Percentiles rank a stretch among this genome's conserved stretches.
Conservation (phyloP, 2,888 invertebrate genomes). For the Cosmia pyralina region DNA sequence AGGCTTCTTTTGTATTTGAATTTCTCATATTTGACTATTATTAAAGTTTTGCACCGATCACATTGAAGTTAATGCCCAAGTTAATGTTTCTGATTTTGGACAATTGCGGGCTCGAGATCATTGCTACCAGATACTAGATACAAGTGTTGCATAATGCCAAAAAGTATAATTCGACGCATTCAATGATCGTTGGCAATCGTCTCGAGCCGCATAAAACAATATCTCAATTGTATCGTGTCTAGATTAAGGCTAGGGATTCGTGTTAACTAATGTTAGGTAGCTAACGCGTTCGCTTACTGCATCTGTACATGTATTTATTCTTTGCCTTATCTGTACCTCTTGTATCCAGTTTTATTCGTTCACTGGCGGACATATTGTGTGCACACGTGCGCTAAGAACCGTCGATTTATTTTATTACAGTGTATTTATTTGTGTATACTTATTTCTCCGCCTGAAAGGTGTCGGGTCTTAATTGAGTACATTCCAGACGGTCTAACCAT, state of each 20-base stretch:
- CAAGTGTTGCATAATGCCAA: slow-evolving; percentile 30
- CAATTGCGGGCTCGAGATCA: slow-evolving; percentile 60
- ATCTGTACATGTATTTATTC: slow-evolving; percentile 75
- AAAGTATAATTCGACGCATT: slow-evolving; percentile 16
- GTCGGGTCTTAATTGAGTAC: slow-evolving; percentile 87
- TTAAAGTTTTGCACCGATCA: slow-evolving; percentile 76
- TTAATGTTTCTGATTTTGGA: slow-evolving; percentile 73
- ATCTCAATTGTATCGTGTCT: slow-evolving; percentile 80
- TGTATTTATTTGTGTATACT: slow-evolving; percentile 75
- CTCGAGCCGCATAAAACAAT: slow-evolving; percentile 49
- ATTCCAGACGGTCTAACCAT: slow-evolving; percentile 89
- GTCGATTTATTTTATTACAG: slow-evolving; percentile 69
- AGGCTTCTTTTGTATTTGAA: slow-evolving; percentile 72
- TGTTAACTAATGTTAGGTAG: slow-evolving; percentile 89
- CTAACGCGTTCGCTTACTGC: slow-evolving; percentile 86
- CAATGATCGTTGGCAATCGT: slow-evolving; percentile 37
- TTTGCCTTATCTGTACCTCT: slow-evolving; percentile 71
- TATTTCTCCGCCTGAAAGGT: slow-evolving; percentile 88
- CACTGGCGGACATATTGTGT: slow-evolving; percentile 49
- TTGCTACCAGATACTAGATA: slow-evolving; percentile 35
- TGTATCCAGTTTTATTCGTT: slow-evolving; percentile 62
- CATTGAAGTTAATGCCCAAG: slow-evolving; percentile 73
- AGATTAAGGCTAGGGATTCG: slow-evolving; percentile 87
- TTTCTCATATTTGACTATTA: slow-evolving; percentile 71
- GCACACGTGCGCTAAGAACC: slow-evolving; percentile 30